Percentiles rank a stretch among this genome's conserved stretches.
phyloP scores from a whole-genome alignment of 2,888 invertebrate genomes.

The Oligia fasciuncula region DNA sequence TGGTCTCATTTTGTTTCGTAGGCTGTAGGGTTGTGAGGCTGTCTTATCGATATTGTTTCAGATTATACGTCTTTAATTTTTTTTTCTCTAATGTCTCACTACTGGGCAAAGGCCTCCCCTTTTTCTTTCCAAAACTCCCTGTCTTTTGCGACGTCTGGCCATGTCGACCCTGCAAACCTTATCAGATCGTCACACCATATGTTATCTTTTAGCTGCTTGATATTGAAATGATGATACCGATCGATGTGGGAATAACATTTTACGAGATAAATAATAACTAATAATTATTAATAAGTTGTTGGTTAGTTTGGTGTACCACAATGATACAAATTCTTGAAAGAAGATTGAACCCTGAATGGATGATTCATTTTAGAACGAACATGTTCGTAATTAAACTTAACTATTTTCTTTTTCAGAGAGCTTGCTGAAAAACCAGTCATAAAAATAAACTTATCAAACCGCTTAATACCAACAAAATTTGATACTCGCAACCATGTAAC shows the following conservation, averaged over 20 bases:
- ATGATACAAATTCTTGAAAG: neutral
- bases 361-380: neutral
- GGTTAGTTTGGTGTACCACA: neutral
- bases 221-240: neutral
- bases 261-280: neutral
- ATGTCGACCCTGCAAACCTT: neutral
- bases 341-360: neutral
- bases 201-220: neutral
- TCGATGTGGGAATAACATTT: neutral
- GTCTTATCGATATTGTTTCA: constrained; percentile 25
- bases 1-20: constrained; percentile 47
- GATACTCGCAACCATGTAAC: neutral
- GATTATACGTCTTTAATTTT: neutral
- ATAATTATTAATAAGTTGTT: too few species aligned
- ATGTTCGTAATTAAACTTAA: neutral
- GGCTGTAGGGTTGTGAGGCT: constrained; percentile 13
- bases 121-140: neutral
- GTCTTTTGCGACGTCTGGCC: neutral
- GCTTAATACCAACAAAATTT: neutral
- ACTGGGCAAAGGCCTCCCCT: neutral
- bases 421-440: neutral
- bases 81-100: neutral
- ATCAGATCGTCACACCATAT: neutral
- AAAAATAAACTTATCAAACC: neutral
- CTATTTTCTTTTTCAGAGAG: neutral